Conservation (phyloP, 2,113 vertebrate genomes). For the Reinhardtius hippoglossoides region DNA sequence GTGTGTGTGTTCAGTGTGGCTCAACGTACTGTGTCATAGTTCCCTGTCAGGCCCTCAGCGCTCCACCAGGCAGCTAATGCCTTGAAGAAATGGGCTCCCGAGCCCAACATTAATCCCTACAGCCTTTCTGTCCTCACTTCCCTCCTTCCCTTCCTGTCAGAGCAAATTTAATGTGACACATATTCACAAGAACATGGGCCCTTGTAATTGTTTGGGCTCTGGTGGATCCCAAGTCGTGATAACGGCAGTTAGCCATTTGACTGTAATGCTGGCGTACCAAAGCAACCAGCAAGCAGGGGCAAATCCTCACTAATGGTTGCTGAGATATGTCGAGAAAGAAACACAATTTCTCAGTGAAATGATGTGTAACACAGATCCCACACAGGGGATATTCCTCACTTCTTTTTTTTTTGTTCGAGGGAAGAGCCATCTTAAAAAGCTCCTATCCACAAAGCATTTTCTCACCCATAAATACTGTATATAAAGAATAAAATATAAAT, state of each 20-base stretch:
- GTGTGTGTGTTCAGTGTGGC: constrained; percentile 52
- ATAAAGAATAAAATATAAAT: constrained; percentile 49
- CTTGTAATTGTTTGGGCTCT: constrained; percentile 76
- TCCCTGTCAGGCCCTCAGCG: constrained; percentile 72
- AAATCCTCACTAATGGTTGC: constrained; percentile 69
- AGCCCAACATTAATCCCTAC: constrained; percentile 76
- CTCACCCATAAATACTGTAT: constrained; percentile 61
- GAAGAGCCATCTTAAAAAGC: constrained; percentile 32
- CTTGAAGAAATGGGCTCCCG: constrained; percentile 73
- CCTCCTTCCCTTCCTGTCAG: constrained; percentile 68
- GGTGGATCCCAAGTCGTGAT: constrained; percentile 62
- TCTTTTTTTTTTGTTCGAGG: constrained; percentile 8
- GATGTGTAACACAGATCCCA: constrained; percentile 68
- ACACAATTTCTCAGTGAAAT: constrained; percentile 76
- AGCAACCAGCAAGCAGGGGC: constrained; percentile 28
- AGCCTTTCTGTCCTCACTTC: constrained; percentile 70
- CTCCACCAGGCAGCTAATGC: constrained; percentile 79
- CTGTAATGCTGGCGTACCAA: constrained; percentile 39
- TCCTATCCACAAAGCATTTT: constrained; percentile 53
- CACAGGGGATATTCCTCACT: constrained; percentile 33
- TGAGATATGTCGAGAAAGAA: constrained; percentile 66
- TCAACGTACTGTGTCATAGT: constrained; percentile 70
- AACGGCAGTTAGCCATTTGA: constrained; percentile 62
- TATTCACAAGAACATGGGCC: constrained; percentile 75
- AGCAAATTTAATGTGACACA: constrained; percentile 79